Base-by-base conservation (phyloP, 2,888 invertebrate species). In the Anaspis maculata region DNA sequence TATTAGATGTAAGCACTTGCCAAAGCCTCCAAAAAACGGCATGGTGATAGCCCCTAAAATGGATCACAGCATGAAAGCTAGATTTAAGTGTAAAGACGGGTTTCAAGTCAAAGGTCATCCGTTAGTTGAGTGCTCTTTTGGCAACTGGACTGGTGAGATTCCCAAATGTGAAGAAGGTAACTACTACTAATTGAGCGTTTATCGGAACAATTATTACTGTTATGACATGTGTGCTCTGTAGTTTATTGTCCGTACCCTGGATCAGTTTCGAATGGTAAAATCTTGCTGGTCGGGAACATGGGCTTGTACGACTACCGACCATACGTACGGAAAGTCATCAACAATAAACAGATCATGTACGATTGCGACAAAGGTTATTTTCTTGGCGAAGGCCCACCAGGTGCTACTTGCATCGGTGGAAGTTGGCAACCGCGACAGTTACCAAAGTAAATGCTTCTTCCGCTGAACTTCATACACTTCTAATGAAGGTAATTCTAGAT, bases 41-140 rank as follows among this genome's bases (percentile, higher is more conserved):
- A 88, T 95, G 79, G 92, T 96, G 3, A 83, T 97, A 35, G 97
- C 95, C 1, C 92, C 96, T 0, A 94, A 94, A 59, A 91, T 91
- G n/a, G 89, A 91, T 42, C 97, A 98, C 57, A 92, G 94, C 0
- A 91, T 92, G 84, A 82, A 83, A 56, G 97, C 97, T 0, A 72
- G 86, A 15, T 97, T 91, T 62, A 79, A 84, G 45, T 97, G 97
- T 59, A 86, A 89, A 54, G 94, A 96, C 53, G 97, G 97, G 0
- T 97, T 75, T 59, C 78, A 80, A 39, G 66, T 95, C n/a, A 74
- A 77, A 23, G 90, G 77, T 24, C 67, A 67, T 31, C 67, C 69
- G 26, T 82, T 82, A 23, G 79, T 90, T 3, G 82, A 86, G 34
- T 98, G 98, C 54, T 82, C 86, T 0, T 96, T 87, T 61, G 98